Percentiles rank a stretch among this genome's conserved stretches.
Evolutionary conservation across 1,140 invertebrate genomes (phyloP).

Genomic region (Heliothis subflexa): DNA sequence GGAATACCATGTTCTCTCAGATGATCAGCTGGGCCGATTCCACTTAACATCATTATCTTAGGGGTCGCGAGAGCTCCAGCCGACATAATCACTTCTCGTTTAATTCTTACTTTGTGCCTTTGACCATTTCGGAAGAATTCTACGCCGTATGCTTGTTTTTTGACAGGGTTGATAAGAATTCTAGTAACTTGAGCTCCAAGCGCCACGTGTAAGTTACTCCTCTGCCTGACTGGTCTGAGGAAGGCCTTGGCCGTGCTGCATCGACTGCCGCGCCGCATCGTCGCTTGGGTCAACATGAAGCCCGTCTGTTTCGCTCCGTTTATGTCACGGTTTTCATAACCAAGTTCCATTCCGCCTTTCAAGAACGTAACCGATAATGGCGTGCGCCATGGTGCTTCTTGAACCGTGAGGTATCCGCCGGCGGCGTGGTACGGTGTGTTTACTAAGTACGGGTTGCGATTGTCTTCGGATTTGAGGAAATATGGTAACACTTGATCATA

Average conservation of each 20-base stretch:
- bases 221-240: constrained; percentile 91
- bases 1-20: constrained; percentile 92
- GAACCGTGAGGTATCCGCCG: constrained; percentile 94
- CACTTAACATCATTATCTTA: constrained; percentile 95
- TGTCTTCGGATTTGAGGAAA: constrained; percentile 95
- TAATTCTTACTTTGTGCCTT: constrained; percentile 89
- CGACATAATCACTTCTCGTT: constrained; percentile 92
- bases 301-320: constrained; percentile 94
- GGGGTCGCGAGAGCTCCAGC: constrained; percentile 93
- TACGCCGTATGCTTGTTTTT: constrained; percentile 91
- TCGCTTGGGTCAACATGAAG: constrained; percentile 94
- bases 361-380: constrained; percentile 93
- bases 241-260: constrained; percentile 97
- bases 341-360: constrained; percentile 92
- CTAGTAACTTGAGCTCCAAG: constrained; percentile 92
- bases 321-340: constrained; percentile 92
- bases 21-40: constrained; percentile 93
- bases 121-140: constrained; percentile 90
- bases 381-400: constrained; percentile 93
- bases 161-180: constrained; percentile 89
- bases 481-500: constrained; percentile 95
- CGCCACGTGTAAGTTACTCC: constrained; percentile 93
- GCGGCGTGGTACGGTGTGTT: constrained; percentile 91
- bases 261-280: constrained; percentile 93
- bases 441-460: constrained; percentile 92